phyloP scores from a whole-genome alignment of 1,140 invertebrate genomes.

The Tachypleus tridentatus region DNA sequence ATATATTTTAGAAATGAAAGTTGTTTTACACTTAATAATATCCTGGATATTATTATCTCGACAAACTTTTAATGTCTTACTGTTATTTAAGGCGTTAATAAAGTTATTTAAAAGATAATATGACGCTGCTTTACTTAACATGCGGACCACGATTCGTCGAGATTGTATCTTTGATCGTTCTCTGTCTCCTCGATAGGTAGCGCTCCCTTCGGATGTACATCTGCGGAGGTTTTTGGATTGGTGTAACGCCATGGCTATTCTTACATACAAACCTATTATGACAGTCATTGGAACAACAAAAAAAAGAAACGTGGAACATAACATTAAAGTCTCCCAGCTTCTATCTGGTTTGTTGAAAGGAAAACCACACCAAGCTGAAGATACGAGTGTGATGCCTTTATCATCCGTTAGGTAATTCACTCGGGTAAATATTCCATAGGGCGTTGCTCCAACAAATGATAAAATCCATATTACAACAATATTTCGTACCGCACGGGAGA shows the following conservation, averaged over 20 bases:
- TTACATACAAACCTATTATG: slow-evolving; percentile 23
- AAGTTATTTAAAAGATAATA: too few relatives aligned
- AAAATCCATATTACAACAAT: slow-evolving; percentile 66
- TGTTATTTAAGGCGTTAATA: too few relatives aligned
- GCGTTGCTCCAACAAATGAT: slow-evolving; percentile 58
- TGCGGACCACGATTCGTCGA: slow-evolving; percentile 26
- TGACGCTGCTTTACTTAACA: slow-evolving; percentile 22
- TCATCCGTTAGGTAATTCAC: slow-evolving; percentile 24
- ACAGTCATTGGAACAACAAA: slow-evolving; percentile 25
- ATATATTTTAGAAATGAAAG: slow-evolving; percentile 13
- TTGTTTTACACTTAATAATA: slow-evolving; percentile 30
- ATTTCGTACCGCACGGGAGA: slow-evolving; percentile 57
- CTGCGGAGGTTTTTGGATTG: slow-evolving; percentile 18
- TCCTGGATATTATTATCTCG: slow-evolving; percentile 19
- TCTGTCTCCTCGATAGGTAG: slow-evolving; percentile 10
- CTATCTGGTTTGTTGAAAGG: slow-evolving; percentile 27
- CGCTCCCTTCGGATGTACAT: slow-evolving; percentile 11
- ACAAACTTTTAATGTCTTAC: too few relatives aligned
- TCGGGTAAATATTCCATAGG: slow-evolving; percentile 48
- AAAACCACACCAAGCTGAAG: slow-evolving; percentile 26
- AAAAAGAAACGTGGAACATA: slow-evolving; percentile 32
- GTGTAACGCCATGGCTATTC: slow-evolving; percentile 24
- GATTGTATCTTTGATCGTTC: slow-evolving; percentile 21
- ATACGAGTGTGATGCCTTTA: too few relatives aligned
- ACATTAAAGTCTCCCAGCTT: slow-evolving; percentile 30